Percentiles rank a stretch among this genome's conserved stretches.
phyloP scores from a whole-genome alignment of 1,140 invertebrate genomes.

The Drosophila micromelanica region DNA sequence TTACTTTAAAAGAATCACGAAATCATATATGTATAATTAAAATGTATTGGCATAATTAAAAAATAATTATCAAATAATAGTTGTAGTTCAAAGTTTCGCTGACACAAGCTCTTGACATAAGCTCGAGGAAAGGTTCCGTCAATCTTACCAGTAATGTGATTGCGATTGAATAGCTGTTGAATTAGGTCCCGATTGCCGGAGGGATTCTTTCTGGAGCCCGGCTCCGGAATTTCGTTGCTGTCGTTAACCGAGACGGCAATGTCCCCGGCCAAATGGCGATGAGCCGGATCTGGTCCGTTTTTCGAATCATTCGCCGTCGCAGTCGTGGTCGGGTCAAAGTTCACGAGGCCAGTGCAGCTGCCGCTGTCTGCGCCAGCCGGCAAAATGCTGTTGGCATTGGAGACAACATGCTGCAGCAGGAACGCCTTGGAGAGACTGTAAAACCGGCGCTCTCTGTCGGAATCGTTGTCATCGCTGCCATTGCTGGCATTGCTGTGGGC shows the following conservation, averaged over 20 bases:
- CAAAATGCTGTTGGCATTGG: constrained; percentile 21
- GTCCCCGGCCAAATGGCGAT: constrained; percentile 7
- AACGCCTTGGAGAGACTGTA: constrained; percentile 66
- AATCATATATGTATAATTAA: constrained; percentile 1
- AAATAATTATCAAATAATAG: constrained; percentile 2
- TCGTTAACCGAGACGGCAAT: constrained; percentile 19
- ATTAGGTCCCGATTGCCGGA: constrained; percentile 74
- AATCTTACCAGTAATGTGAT: constrained; percentile 82
- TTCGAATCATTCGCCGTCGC: not conserved
- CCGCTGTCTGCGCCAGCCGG: not conserved
- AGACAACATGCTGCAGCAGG: constrained; percentile 64
- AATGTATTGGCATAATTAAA: not conserved
- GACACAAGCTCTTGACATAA: no score
- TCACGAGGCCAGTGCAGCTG: not conserved
- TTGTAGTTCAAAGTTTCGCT: not conserved
- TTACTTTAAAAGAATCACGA: not conserved
- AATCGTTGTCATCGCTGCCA: constrained; percentile 66
- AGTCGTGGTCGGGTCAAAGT: not conserved
- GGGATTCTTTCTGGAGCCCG: constrained; percentile 37
- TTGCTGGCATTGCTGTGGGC: constrained; percentile 52
- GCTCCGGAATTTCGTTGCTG: constrained; percentile 10
- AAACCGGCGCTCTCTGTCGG: constrained; percentile 52
- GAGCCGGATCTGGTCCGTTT: not conserved
- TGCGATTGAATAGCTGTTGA: constrained; percentile 75
- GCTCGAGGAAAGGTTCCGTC: constrained; percentile 21